phyloP scores from a whole-genome alignment of 2,888 invertebrate genomes.

The Tineola bisselliella region DNA sequence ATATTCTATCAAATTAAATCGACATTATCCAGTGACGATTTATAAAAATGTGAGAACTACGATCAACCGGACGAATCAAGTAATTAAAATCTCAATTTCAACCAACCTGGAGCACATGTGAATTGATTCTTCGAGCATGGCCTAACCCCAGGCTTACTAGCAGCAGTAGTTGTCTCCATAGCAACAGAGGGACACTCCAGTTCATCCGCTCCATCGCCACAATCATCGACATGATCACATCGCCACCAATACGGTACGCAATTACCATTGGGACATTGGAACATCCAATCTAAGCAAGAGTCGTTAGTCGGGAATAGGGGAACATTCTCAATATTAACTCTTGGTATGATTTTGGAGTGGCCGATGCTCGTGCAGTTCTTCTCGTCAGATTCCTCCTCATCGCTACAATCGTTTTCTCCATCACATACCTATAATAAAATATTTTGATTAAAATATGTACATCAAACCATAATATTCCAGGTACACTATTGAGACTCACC shows the following conservation, averaged over 20 bases:
- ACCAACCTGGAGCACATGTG: slow-evolving; percentile 52
- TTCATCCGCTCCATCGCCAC: slow-evolving; percentile 80
- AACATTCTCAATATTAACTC: slow-evolving; percentile 22
- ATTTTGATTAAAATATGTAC: too few species aligned
- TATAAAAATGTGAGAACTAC: too few species aligned
- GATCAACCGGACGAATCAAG: too few species aligned
- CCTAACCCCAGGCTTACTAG: background rate
- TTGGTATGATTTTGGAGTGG: slow-evolving; percentile 38
- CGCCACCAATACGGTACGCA: slow-evolving; percentile 85
- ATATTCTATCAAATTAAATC: too few species aligned
- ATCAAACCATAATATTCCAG: too few species aligned
- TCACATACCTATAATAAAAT: slow-evolving; percentile 65
- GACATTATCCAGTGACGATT: too few species aligned
- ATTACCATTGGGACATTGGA: slow-evolving; percentile 73
- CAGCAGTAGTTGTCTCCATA: slow-evolving; percentile 24
- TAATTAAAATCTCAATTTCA: too few species aligned
- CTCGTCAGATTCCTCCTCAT: slow-evolving; percentile 75
- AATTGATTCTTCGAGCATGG: slow-evolving; percentile 50
- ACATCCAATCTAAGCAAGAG: slow-evolving; percentile 81
- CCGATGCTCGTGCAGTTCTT: slow-evolving; percentile 66
- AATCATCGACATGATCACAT: slow-evolving; percentile 80
- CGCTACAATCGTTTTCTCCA: slow-evolving; percentile 76
- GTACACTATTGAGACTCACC: slow-evolving; percentile 56
- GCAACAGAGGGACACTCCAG: slow-evolving; percentile 60
- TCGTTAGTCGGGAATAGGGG: slow-evolving; percentile 34